Base-by-base conservation (phyloP, 2,888 invertebrate genomes). In the Melanophora roralis region DNA sequence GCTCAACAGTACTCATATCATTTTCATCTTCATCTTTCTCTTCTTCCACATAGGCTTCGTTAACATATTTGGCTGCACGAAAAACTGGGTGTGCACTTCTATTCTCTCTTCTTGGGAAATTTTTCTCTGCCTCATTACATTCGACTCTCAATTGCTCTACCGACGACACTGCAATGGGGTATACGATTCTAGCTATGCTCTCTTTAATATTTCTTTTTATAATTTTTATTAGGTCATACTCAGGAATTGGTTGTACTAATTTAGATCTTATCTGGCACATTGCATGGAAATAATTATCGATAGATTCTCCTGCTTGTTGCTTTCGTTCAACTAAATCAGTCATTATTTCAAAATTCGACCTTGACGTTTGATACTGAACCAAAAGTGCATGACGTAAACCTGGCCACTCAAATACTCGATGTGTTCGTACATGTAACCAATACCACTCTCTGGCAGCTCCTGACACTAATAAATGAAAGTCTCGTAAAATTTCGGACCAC, bases 201-300 rank as follows among this genome's bases (percentile, higher is more conserved):
- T 65, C 57, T n/a, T 21, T 40, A 5, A 74, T 34, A 16, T 74
- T 74, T 11, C 55, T 65, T 11, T 74, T 74, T n/a, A 75, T 21
- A 1, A 74, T 74, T 16, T 49, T 74, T 4, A 74, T 59, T 6
- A 74, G 43, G 4, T 74, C 74, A 6, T 34, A 34, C 34, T 74
- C 57, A 1, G 57, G n/a, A 1, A 65, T 40, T 12, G 65, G 57
- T 2, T 34, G 19, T 6, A 8, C 12, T 21, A 74, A 12, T 27
- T 27, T 32, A 0, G 74, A 43, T 32, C 74, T 55, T 1, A 74
- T 14, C 47, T 74, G 40, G 9, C 19, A 8, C 14, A 74, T 74
- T 0, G 23, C 57, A 11, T 74, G 73, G 45, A 74, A 74, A 43
- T 36, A 67, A 3, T 8, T 32, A 27, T 74, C 74, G 2, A 74